Evolutionary conservation across 2,113 vertebrate species (phyloP).

Genomic region (Prionailurus viverrinus): DNA sequence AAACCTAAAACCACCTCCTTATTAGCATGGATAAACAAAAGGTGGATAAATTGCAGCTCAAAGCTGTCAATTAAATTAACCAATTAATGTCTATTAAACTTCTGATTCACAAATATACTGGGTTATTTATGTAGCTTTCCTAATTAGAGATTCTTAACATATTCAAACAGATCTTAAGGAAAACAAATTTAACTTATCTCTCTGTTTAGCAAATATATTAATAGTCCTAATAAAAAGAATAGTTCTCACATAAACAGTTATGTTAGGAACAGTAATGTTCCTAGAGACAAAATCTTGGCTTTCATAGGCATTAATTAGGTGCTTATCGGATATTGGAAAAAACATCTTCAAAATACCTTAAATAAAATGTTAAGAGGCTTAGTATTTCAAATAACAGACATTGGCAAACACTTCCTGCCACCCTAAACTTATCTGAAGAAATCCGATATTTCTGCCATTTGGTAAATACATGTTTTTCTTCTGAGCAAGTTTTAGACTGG

Average conservation of each 20-base stretch:
- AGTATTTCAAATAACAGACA: slow-evolving; percentile 15
- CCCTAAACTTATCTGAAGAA: neutral
- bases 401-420: neutral
- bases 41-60: neutral
- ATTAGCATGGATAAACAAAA: neutral
- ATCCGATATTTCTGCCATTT: neutral
- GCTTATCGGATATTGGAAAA: neutral
- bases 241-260: slow-evolving; percentile 8
- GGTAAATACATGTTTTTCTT: neutral
- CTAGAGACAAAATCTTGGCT: slow-evolving; percentile 10
- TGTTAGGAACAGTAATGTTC: neutral
- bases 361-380: neutral
- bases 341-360: neutral
- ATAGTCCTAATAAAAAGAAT: slow-evolving; percentile 3
- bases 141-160: slow-evolving; percentile 23
- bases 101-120: neutral
- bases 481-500: neutral
- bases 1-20: neutral
- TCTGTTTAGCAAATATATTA: slow-evolving; percentile 23
- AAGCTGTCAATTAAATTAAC: neutral
- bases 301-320: slow-evolving; percentile 14
- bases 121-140: slow-evolving; percentile 46
- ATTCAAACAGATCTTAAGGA: slow-evolving; percentile 45
- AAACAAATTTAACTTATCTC: slow-evolving; percentile 30
- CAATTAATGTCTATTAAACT: neutral